These are phyloP conservation scores for Stomorhina lunata DNA, from an alignment of 2,888 invertebrate genomes.

Conservation along the genomic window DNA sequence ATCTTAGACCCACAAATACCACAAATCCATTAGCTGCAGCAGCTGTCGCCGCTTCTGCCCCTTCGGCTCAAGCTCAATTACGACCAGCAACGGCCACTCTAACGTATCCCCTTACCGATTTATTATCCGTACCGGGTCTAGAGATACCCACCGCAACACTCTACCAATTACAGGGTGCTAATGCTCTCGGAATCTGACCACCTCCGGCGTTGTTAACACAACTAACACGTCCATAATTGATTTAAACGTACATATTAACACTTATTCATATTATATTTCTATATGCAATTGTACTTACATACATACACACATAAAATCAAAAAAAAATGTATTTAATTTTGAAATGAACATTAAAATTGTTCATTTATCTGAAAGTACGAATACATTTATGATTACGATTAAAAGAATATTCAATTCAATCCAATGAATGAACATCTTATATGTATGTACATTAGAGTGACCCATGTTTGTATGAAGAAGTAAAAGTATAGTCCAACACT, in stretches of 20 bases:
- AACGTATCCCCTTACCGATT: constrained; percentile 86
- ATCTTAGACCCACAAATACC: constrained; percentile 72
- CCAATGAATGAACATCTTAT: too few species aligned
- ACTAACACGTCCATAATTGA: constrained; percentile 70
- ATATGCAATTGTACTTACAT: too few species aligned
- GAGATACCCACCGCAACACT: constrained; percentile 84
- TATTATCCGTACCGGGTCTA: constrained; percentile 86
- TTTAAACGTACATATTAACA: neutral
- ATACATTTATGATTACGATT: too few species aligned
- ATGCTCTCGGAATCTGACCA: constrained; percentile 86
- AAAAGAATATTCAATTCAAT: too few species aligned
- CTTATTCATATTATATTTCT: neutral
- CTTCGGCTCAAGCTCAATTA: constrained; percentile 76
- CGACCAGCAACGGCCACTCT: constrained; percentile 82
- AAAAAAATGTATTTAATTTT: too few species aligned
- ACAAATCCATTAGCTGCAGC: constrained; percentile 74
- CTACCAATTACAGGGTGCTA: constrained; percentile 86
- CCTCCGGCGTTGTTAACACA: constrained; percentile 78
- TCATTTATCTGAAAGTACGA: too few species aligned
- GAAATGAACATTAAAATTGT: too few species aligned
- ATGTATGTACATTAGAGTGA: too few species aligned
- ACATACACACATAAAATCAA: neutral
- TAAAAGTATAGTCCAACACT: too few species aligned
- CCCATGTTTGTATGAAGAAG: too few species aligned
- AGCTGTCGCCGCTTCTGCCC: constrained; percentile 71